Evolutionary conservation across 2,888 invertebrate species (phyloP).

Genomic region (Amphipyra tragopoginis): DNA sequence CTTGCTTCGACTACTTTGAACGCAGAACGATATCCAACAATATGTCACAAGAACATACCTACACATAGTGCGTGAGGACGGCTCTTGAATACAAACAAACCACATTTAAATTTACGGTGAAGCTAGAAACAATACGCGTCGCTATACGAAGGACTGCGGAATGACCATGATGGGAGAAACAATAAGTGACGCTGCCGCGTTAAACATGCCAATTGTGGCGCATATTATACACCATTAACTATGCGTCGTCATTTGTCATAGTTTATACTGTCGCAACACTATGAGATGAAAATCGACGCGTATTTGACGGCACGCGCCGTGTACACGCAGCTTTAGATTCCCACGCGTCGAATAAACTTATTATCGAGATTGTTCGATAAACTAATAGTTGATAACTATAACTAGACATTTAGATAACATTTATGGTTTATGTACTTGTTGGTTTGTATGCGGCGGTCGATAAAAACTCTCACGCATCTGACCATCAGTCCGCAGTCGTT

Average conservation of each 20-base stretch:
- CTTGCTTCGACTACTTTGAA: constrained; percentile 74
- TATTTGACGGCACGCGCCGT: not conserved
- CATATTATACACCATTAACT: constrained; percentile 23
- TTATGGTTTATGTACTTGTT: constrained; percentile 22
- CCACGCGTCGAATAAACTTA: constrained; percentile 29
- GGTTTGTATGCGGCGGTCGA: constrained; percentile 14
- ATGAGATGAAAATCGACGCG: constrained; percentile 3
- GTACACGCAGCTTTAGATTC: constrained; percentile 25
- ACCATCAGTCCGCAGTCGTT: constrained; percentile 31
- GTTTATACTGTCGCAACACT: constrained; percentile 31
- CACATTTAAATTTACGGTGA: constrained; percentile 79
- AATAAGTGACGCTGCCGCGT: constrained; percentile 49
- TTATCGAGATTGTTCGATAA: constrained; percentile 52
- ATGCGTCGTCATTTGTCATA: too few relatives aligned
- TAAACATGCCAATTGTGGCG: constrained; percentile 52
- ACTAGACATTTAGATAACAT: constrained; percentile 22
- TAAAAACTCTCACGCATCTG: constrained; percentile 13
- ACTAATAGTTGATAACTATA: constrained; percentile 31
- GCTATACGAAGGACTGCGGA: constrained; percentile 69
- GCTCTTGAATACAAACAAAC: constrained; percentile 84
- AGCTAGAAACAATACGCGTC: constrained; percentile 66
- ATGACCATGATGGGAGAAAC: constrained; percentile 70
- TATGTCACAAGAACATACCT: constrained; percentile 77
- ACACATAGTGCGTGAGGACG: constrained; percentile 74
- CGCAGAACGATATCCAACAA: constrained; percentile 74